Base-by-base conservation (phyloP, 2,113 vertebrate genomes). In the Butorides virescens region DNA sequence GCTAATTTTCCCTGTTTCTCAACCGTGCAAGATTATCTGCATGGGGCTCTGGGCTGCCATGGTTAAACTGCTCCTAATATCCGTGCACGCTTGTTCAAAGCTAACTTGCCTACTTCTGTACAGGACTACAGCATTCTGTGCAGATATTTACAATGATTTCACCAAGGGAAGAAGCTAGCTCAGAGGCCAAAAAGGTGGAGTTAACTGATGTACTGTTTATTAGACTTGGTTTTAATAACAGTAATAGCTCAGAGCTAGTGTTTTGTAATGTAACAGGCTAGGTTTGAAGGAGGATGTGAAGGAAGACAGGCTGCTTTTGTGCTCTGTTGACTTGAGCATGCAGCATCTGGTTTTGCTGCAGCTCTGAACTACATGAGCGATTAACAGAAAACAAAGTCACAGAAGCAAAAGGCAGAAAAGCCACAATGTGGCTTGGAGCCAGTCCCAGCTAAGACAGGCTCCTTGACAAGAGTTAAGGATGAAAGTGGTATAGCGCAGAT, bases 321-420 rank as follows among this genome's bases (percentile, higher is more conserved):
- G 68, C 59, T 58, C 46, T 61, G 39, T 13, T 90, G 86, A 90
- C 8, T 47, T 49, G 37, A 85, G 61, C 8, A 5, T 18, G 37
- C 26, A 65, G 70, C 62, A 73, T 86, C 74, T 92, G 89, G 39
- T 39, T 86, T 62, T 74, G 42, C 66, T 71, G 78, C 47, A 62
- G 77, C 63, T 90, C 77, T 81, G 75, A 85, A 72, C 32, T 67
- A 75, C 71, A 42, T 0, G 8, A 88, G 74, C 2, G 13, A 86
- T 68, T 74, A 78, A 63, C 39, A 86, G 90, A 93, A 93, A 88
- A 92, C 42, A 67, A 91, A 94, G 78, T 70, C 93, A 67, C 37
- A 63, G 56, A 83, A 92, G 66, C 39, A 68, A 71, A 91, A 89
- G 72, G 55, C 27, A 52, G 56, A 49, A 65, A 82, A 91, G 56